Conservation (phyloP, 2,113 vertebrate species). For the Galbula dea region DNA sequence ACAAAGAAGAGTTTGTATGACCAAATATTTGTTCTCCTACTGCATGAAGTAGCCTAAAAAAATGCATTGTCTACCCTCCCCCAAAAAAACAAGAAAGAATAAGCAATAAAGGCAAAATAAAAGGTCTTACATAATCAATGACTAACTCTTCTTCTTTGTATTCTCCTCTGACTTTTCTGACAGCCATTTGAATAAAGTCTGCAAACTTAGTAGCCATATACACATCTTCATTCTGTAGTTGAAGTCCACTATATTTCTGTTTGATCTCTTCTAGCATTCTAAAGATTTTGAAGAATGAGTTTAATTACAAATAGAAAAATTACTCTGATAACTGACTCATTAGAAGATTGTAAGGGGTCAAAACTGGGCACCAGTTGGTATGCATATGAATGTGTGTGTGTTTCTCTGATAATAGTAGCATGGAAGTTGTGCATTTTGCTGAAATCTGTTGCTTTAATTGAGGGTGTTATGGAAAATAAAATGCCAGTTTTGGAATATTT, state of each 20-base stretch:
- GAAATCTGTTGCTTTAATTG: not conserved
- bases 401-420: not conserved
- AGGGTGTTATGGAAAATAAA: not conserved
- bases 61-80: not conserved
- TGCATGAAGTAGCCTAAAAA: not conserved
- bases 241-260: conserved; percentile 75
- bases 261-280: conserved; percentile 84
- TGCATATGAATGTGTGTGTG: not conserved
- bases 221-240: conserved; percentile 81
- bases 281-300: not conserved
- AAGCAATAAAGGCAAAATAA: not conserved
- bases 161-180: conserved; percentile 79
- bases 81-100: not conserved
- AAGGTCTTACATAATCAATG: conserved; percentile 76
- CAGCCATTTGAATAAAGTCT: conserved; percentile 80
- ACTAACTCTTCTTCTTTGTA: conserved; percentile 70
- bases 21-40: not conserved
- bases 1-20: not conserved
- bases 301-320: not conserved
- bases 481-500: not conserved
- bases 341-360: not conserved
- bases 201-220: conserved; percentile 82
- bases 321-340: not conserved
- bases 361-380: not conserved
- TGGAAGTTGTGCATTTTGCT: not conserved